phyloP scores from a whole-genome alignment of 2,888 invertebrate genomes.

The Drosophila fungiperda region DNA sequence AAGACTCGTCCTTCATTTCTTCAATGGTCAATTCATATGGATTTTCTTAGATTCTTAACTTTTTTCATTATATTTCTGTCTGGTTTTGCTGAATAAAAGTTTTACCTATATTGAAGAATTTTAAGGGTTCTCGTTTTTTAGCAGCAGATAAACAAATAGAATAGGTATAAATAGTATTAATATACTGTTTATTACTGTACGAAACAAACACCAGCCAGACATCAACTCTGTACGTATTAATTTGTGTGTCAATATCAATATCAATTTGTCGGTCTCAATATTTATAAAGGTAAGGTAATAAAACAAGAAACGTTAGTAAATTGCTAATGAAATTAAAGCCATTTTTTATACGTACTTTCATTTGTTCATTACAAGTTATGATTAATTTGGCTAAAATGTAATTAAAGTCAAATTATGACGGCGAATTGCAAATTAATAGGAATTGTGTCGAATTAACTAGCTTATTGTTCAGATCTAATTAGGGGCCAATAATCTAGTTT shows the following conservation, averaged over 20 bases:
- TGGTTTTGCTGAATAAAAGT: no score
- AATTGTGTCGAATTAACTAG: constrained; percentile 5
- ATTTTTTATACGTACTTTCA: constrained; percentile 40
- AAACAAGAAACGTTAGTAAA: constrained; percentile 30
- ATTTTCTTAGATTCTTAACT: no score
- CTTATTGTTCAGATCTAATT: constrained; percentile 32
- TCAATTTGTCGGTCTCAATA: constrained; percentile 2
- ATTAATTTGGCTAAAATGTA: neutral
- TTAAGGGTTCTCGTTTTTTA: neutral
- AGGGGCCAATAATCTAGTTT: constrained; percentile 8
- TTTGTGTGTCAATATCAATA: neutral
- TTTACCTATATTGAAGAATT: neutral
- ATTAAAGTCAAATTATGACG: neutral
- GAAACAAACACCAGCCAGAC: no score
- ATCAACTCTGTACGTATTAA: constrained; percentile 1
- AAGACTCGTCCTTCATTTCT: neutral
- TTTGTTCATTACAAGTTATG: constrained; percentile 5
- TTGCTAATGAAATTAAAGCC: constrained; percentile 3
- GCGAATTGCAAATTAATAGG: constrained; percentile 33
- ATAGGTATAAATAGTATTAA: no score
- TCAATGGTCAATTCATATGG: no score
- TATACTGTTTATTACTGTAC: no score
- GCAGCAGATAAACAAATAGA: neutral
- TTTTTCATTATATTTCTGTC: no score
- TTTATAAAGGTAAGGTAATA: constrained; percentile 12